Evolutionary conservation across 2,888 invertebrate genomes (phyloP), one percentile per base, ranked within the genome.

Genomic region (Dyspetes luteomarginatus): DNA sequence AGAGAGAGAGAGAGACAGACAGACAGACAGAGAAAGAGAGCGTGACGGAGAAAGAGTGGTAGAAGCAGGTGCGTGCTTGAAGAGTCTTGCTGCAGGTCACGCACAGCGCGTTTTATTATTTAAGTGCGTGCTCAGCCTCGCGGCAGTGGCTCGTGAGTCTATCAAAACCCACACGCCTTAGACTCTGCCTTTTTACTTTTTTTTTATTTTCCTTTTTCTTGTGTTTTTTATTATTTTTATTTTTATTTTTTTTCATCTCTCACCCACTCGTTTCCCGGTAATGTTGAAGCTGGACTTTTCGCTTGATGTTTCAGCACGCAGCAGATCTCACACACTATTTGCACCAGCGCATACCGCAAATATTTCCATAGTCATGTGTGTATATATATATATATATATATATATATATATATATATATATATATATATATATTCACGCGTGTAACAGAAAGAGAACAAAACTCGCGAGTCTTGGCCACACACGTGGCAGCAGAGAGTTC

Each of bases 71-170:
- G 56, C 56, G 30, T 56, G 30, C 56, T 56, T 15, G 56, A 56
- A 7, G 30, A 24, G n/a, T 52, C 60, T 60, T 41, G 41, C 41
- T 36, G 36, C 12, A 60, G 22, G 60, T 60, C 60, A 60, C 60
- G 60, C 56, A 56, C 56, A 28, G 28, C 17, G 19, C 22, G 41
- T 36, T 60, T 60, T 60, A 60, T 60, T 41, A 60, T 60, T 41
- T 22, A 41, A 60, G 60, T 60, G 60, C 52, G 52, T 24, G 52
- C 52, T 48, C 4, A 17, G 48, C 17, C 48, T 48, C 48, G 48
- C 12, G 1, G 12, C 17, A 4, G 7, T 19, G 48, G 45, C 45
- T 45, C 45, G 45, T 17, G 7, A 17, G 17, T 15, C 17, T 17
- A 48, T 48, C 48, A 17, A 48, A 48, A 48, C 17, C 7, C 48